Base-by-base conservation (phyloP, 1,140 invertebrate genomes). In the Panagrolaimus sp. region DNA sequence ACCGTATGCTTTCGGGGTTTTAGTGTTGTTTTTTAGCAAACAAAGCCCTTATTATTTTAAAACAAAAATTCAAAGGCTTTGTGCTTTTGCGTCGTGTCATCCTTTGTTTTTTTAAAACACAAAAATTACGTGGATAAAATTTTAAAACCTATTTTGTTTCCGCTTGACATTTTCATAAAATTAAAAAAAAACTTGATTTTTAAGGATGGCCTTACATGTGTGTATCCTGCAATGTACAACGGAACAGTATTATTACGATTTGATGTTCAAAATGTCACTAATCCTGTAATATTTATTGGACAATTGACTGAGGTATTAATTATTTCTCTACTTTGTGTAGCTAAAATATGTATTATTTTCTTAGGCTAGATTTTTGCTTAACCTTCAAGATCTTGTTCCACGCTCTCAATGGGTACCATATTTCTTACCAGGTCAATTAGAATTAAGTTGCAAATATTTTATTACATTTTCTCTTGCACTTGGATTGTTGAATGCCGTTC, bases 381-480 rank as follows among this genome's bases (percentile, higher is more conserved):
- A 77, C 23, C 86, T 93, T 9, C 90, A 90, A 61, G 88, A 91
- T 72, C 92, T 91, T 87, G 87, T 93, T 67, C 90, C 92, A 57
- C 89, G 89, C 81, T 87, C 87, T 74, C 81, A 85, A 62, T 66
- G 48, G 71, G 43, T 74, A 7, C 70, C 75, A 14, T 68, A 63
- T 20, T 80, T 65, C 63, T 43, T 78, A 20, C 69, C 76, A 11
- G 57, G 42, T 23, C 31, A 65, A 42, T 57, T 74, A n/a, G 74
- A 82, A 66, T 63, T 83, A 27, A 64, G 74, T 71, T 67, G 44
- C 66, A 86, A 85, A 78, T 88, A 88, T 78, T 85, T 96, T 57
- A 88, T 91, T 47, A 89, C 93, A 66, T 90, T 97, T 80, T 96
- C 93, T 38, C 88, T 90, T 75, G 93, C 92, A 5, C 85, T 96